Evolutionary conservation across 2,797 vertebrate genomes (phyloP), one percentile per base, ranked within the genome.

Genomic region (Psittacula echo): DNA sequence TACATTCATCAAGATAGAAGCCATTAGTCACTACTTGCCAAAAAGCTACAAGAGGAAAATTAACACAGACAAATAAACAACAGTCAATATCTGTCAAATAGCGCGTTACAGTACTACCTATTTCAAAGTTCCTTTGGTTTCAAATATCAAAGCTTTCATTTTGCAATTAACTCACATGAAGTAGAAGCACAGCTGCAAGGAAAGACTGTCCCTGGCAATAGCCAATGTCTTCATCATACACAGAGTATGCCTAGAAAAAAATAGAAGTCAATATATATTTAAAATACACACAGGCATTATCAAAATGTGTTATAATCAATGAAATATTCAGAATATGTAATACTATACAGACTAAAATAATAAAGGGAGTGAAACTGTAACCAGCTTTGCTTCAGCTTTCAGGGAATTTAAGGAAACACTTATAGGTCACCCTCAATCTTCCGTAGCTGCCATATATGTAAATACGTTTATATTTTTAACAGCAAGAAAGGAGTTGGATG

Each of bases 121-220:
- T 88, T 58, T 91, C 82, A 83, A 80, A 92, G 73, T 72, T 93
- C 85, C 42, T 20, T 27, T 87, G 37, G 20, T 73, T 83, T 74
- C 60, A 79, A 54, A 44, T 18, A 71, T 17, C 70, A 67, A 77
- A 85, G 78, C 61, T 81, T 66, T 84, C 83, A 87, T 90, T 97
- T 85, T 64, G 82, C 94, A 95, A 84, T 93, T 68, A 97, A 99
- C 99, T 99, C 96, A 99, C 99, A 89, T 99, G 99, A 67, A 99
- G 98, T 23, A 99, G 98, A 60, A 99, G 98, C 70, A 99, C 99
- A 56, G 99, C 99, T 85, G 99, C 99, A 39, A 99, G 98, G 96
- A 99, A 99, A 13, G 99, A 99, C 97, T 99, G 99, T 73, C 99
- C 99, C 97, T 99, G 99, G 97, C 99, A 99, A 90, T 99, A 99